Conservation (phyloP, 2,888 invertebrate species). For the Agrochola lota region DNA sequence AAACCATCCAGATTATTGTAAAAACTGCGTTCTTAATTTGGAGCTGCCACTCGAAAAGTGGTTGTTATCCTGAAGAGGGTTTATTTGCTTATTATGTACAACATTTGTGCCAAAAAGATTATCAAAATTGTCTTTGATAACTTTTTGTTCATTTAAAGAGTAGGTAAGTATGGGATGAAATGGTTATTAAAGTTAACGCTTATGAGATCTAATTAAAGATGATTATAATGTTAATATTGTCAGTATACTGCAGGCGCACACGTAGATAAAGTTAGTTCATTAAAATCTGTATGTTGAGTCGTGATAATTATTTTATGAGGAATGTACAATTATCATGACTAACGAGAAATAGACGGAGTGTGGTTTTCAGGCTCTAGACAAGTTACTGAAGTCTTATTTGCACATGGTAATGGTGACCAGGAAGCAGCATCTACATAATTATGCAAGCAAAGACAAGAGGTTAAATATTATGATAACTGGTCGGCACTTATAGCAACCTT, state of each 20-base stretch:
- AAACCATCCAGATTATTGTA: conserved; percentile 69
- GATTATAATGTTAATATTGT: conserved; percentile 19
- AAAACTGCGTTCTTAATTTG: conserved; percentile 69
- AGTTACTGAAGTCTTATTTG: too few species aligned
- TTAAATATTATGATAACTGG: not conserved
- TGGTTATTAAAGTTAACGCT: not conserved
- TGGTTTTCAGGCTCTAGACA: not conserved
- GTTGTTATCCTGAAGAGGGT: conserved; percentile 41
- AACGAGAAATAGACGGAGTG: not conserved
- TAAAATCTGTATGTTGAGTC: conserved; percentile 23
- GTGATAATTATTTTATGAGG: conserved; percentile 16
- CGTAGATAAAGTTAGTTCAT: conserved; percentile 25
- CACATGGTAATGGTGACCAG: not conserved
- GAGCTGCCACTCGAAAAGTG: conserved; percentile 53
- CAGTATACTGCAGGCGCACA: not conserved
- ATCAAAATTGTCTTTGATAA: conserved; percentile 40
- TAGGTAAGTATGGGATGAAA: not conserved
- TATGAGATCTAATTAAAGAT: conserved; percentile 9
- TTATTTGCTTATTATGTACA: conserved; percentile 35
- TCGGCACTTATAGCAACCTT: not conserved
- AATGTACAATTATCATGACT: not conserved
- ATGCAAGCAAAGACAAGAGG: not conserved
- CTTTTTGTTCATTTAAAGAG: conserved; percentile 2
- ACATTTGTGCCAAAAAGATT: conserved; percentile 37
- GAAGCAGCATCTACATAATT: not conserved